phyloP scores from a whole-genome alignment of 2,113 vertebrate species.

The Hipposideros armiger region DNA sequence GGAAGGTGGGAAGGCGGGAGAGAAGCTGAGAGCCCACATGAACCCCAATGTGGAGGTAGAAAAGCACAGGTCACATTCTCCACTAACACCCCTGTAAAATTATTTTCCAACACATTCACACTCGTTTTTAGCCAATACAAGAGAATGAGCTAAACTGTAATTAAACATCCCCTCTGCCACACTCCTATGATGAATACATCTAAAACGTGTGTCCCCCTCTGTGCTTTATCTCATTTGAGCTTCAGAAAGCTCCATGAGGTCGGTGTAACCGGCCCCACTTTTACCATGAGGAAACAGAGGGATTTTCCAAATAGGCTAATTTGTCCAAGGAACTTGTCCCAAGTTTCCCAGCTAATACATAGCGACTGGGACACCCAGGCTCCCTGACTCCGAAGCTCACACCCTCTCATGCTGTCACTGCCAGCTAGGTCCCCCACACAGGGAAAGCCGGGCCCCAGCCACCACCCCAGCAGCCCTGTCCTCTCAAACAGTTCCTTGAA shows the following conservation, averaged over 20 bases:
- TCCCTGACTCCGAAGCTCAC: not conserved
- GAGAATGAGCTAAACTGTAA: not conserved
- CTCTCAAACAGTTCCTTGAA: not conserved
- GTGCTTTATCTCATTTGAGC: not conserved
- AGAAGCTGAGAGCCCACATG: not conserved
- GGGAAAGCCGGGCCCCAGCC: not conserved
- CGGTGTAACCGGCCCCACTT: not conserved
- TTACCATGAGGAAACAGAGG: not conserved
- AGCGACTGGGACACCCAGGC: not conserved
- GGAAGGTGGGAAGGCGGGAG: not conserved
- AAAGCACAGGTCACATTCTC: not conserved
- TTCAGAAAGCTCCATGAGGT: not conserved
- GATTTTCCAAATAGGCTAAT: not conserved
- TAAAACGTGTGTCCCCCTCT: not conserved
- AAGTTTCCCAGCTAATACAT: not conserved
- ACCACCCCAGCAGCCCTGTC: not conserved
- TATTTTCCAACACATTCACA: not conserved
- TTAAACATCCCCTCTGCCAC: not conserved
- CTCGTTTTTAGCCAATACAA: too few species aligned
- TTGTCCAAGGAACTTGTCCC: not conserved
- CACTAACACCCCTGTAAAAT: rapidly evolving
- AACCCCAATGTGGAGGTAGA: rapidly evolving
- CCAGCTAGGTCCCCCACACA: not conserved
- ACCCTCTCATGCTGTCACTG: rapidly evolving
- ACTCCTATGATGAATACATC: not conserved